phyloP scores from a whole-genome alignment of 2,888 invertebrate species.

The Herminia tarsipennalis region DNA sequence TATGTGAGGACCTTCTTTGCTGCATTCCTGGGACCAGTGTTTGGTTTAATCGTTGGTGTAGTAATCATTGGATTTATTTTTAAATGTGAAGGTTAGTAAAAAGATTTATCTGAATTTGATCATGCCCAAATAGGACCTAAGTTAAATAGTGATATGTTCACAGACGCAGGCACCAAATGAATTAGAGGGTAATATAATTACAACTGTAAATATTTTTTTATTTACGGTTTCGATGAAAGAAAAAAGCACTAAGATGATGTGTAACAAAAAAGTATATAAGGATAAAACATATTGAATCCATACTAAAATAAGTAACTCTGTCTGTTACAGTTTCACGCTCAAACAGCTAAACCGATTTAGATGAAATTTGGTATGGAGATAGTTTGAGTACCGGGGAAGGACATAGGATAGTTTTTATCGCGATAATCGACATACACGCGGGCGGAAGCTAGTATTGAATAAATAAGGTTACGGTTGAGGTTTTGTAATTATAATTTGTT shows the following conservation, averaged over 20 bases:
- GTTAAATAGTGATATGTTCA: not conserved
- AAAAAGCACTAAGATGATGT: not conserved
- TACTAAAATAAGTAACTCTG: too few species aligned
- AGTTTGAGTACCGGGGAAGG: too few species aligned
- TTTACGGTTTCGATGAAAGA: not conserved
- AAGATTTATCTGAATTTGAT: not conserved
- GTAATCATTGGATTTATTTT: constrained; percentile 44
- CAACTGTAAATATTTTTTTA: not conserved
- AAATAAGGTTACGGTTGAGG: too few species aligned
- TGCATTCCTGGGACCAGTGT: constrained; percentile 44
- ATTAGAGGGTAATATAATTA: not conserved
- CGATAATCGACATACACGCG: too few species aligned
- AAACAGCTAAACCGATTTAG: too few species aligned
- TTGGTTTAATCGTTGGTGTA: constrained; percentile 29
- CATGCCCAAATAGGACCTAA: too few species aligned
- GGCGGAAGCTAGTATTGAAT: too few species aligned
- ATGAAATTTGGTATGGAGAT: too few species aligned
- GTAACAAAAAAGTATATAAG: not conserved
- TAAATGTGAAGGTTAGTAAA: constrained; percentile 50
- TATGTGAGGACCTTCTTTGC: constrained; percentile 38
- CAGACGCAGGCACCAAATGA: not conserved
- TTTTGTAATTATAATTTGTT: too few species aligned
- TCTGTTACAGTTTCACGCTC: too few species aligned
- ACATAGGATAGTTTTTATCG: too few species aligned
- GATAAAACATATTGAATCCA: too few species aligned